A percentile compares a stretch with the other conserved stretches of the same genome.
These are phyloP conservation scores for Salvelinus alpinus DNA, from an alignment of 2,113 vertebrate species.

Conservation along the genomic window DNA sequence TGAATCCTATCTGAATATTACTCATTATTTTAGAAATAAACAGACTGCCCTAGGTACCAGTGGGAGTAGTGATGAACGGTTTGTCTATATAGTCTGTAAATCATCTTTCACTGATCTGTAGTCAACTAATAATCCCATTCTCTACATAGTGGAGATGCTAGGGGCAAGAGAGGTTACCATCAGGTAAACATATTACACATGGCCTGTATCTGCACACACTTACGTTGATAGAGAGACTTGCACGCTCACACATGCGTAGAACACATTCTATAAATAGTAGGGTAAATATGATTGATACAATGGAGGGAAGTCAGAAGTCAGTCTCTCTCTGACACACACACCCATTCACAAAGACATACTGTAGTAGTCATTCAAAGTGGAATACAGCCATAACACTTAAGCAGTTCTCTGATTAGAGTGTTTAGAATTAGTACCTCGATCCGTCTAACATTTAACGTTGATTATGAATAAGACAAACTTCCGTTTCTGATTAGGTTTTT, in stretches of 20 bases:
- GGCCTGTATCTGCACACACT: not conserved
- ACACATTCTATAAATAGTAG: too few species aligned
- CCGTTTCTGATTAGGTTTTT: not conserved
- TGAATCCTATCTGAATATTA: too few species aligned
- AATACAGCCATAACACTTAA: not conserved
- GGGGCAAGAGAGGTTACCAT: not conserved
- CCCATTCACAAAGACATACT: not conserved
- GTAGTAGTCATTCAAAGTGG: not conserved
- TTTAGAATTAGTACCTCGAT: not conserved
- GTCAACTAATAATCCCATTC: slow-evolving; percentile 14
- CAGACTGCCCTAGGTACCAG: not conserved
- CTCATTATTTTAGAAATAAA: not conserved
- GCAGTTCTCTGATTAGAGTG: not conserved
- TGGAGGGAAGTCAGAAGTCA: not conserved
- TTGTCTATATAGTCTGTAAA: slow-evolving; percentile 3
- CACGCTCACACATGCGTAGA: too few species aligned
- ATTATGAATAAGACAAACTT: not conserved
- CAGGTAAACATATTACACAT: slow-evolving; percentile 7
- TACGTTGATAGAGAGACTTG: too few species aligned
- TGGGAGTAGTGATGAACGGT: slow-evolving; percentile 8
- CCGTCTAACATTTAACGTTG: not conserved
- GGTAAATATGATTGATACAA: not conserved
- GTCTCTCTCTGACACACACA: not conserved
- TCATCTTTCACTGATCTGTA: not conserved
- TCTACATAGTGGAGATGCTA: not conserved